phyloP scores from a whole-genome alignment of 2,888 invertebrate species.

The Papilio elwesi region DNA sequence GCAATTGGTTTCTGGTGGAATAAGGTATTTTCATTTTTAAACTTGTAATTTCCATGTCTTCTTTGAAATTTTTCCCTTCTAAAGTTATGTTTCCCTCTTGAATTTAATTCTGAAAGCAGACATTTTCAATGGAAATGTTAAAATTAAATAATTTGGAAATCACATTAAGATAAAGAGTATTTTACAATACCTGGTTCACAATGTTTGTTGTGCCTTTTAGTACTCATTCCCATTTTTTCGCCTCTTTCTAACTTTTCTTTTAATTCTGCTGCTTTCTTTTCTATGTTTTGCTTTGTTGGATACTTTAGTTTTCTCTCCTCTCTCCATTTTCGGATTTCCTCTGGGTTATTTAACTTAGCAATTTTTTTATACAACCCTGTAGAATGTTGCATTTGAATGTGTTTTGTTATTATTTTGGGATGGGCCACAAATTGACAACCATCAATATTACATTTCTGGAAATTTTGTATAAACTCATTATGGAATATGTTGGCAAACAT shows the following conservation, averaged over 20 bases:
- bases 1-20: constrained; percentile 5
- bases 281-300: constrained; percentile 89
- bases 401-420: constrained; percentile 90
- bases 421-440: constrained; percentile 92
- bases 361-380: constrained; percentile 93
- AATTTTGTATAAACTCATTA: constrained; percentile 41
- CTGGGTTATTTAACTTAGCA: constrained; percentile 88
- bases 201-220: constrained; percentile 52
- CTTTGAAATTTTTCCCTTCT: constrained; percentile 6
- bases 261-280: constrained; percentile 84
- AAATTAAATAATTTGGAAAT: background rate
- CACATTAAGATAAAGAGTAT: background rate
- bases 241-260: constrained; percentile 89
- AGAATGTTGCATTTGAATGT: constrained; percentile 92
- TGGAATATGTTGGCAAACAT: too few relatives aligned
- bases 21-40: constrained; percentile 16
- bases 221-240: constrained; percentile 86
- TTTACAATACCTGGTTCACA: constrained; percentile 21
- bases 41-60: constrained; percentile 14
- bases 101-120: constrained; percentile 27
- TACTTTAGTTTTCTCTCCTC: constrained; percentile 91
- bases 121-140: background rate
- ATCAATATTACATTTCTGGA: constrained; percentile 89
- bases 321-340: constrained; percentile 93
- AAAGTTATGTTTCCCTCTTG: constrained; percentile 21